Evolutionary conservation across 2,888 invertebrate genomes (phyloP).

Genomic region (Heliconius sara): DNA sequence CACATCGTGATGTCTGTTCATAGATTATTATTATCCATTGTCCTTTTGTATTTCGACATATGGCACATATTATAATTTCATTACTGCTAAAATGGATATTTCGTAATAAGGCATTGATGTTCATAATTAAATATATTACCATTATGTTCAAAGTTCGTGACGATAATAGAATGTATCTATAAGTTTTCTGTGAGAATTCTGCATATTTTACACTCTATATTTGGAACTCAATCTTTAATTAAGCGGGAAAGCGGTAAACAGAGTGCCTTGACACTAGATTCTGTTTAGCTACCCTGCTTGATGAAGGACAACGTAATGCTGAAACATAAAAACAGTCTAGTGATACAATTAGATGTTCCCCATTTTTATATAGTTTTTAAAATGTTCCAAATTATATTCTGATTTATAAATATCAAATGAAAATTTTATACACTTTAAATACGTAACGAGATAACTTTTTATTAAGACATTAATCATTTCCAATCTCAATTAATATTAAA

Average conservation of each 20-base stretch:
- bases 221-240: background rate
- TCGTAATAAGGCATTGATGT: background rate
- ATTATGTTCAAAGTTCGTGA: background rate
- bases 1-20: slow-evolving; percentile 50
- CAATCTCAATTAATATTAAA: no score
- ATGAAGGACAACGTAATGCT: no score
- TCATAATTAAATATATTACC: background rate
- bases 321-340: no score
- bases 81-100: background rate
- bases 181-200: background rate
- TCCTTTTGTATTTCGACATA: slow-evolving; percentile 37
- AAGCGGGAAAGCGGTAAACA: background rate
- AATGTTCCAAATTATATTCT: no score
- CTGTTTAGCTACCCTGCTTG: no score
- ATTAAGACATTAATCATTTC: no score
- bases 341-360: no score
- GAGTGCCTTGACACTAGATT: background rate
- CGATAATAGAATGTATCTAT: background rate
- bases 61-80: slow-evolving; percentile 27
- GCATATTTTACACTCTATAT: background rate
- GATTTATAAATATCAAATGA: no score
- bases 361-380: no score
- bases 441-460: no score
- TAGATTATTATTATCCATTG: slow-evolving; percentile 51
- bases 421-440: no score